Percentiles rank a stretch among this genome's conserved stretches.
These are phyloP conservation scores for Chaitophorus viminalis DNA, from an alignment of 2,888 invertebrate species.

Conservation along the genomic window DNA sequence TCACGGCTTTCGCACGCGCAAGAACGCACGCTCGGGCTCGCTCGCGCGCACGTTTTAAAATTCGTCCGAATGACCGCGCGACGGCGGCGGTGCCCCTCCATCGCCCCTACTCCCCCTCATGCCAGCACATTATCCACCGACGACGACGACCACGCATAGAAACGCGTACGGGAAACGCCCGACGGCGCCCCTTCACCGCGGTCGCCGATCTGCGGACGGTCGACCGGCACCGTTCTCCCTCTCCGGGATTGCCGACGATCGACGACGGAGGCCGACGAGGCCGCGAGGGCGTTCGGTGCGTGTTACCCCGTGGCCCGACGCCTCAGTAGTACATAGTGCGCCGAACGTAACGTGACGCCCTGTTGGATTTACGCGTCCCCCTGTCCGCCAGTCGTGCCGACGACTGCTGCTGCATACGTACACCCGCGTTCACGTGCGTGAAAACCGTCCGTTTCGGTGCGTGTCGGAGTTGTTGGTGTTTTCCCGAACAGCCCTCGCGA, in stretches of 20 bases:
- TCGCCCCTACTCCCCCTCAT: neutral
- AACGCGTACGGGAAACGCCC: constrained; percentile 60
- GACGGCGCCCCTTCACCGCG: constrained; percentile 6
- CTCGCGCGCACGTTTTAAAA: constrained; percentile 26
- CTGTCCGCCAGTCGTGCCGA: neutral
- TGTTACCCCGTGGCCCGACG: constrained; percentile 17
- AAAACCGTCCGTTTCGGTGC: neutral
- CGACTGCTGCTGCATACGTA: neutral
- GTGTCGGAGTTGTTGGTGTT: neutral
- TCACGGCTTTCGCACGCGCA: constrained; percentile 29
- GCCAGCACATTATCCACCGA: no score
- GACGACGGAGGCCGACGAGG: neutral
- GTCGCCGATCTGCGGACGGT: constrained; percentile 8
- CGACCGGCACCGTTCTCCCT: constrained; percentile 10
- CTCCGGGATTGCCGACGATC: constrained; percentile 8
- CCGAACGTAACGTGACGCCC: neutral
- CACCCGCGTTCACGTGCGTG: constrained; percentile 10
- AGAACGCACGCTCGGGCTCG: neutral
- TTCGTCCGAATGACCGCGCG: constrained; percentile 10
- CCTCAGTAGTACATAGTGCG: constrained; percentile 20
- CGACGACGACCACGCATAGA: neutral
- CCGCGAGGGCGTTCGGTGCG: constrained; percentile 48
- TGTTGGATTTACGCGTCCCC: neutral
- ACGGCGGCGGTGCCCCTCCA: neutral
- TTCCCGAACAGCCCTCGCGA: neutral